These are phyloP conservation scores for Anthopleura sola DNA, from an alignment of 64 coral and sea anemone genomes.

Conservation along the genomic window DNA sequence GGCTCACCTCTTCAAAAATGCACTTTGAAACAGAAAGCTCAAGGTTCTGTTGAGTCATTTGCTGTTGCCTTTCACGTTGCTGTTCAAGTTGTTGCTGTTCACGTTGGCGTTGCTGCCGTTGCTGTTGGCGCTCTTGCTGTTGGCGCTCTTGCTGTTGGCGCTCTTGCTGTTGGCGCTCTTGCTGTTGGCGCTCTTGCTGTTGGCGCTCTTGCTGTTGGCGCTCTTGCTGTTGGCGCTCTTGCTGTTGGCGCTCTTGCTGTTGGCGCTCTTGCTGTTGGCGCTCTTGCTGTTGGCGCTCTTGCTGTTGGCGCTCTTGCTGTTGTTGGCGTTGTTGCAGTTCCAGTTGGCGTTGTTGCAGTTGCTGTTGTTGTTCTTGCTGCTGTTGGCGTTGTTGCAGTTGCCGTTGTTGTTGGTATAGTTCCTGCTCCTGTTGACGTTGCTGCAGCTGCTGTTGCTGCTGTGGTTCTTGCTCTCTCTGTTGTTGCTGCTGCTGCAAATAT, in stretches of 20 bases:
- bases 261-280: not conserved
- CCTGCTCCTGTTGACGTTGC: not conserved
- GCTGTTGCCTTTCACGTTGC: not conserved
- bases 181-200: not conserved
- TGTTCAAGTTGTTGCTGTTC: not conserved
- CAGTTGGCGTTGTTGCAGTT: not conserved
- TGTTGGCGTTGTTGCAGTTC: not conserved
- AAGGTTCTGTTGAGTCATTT: not conserved
- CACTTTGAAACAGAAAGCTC: constrained; percentile 43
- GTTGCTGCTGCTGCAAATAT: not conserved
- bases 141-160: not conserved
- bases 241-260: not conserved
- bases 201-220: not conserved
- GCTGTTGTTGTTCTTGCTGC: not conserved
- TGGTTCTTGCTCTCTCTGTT: not conserved
- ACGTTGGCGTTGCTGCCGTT: not conserved
- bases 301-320: not conserved
- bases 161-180: not conserved
- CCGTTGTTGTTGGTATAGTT: not conserved
- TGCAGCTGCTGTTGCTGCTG: not conserved
- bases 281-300: not conserved
- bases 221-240: not conserved
- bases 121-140: not conserved
- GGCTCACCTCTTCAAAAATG: constrained; percentile 43
- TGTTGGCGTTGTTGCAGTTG: not conserved